phyloP scores from a whole-genome alignment of 2,888 invertebrate genomes.

The Hydrotaea diabolus region DNA sequence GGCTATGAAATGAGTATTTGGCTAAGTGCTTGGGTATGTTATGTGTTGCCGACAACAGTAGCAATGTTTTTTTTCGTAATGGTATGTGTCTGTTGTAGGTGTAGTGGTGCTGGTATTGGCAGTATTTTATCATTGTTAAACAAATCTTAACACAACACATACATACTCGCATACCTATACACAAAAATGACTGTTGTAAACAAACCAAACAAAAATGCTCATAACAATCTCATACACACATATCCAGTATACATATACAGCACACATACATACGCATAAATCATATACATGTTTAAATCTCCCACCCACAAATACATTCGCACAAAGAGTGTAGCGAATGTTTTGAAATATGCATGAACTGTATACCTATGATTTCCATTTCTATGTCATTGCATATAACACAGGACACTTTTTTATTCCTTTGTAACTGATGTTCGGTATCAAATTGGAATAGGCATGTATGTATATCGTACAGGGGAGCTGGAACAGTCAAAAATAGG shows the following conservation, averaged over 20 bases:
- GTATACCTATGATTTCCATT: conserved; percentile 52
- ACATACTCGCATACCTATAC: not conserved
- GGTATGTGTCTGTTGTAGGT: not conserved
- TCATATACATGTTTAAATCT: not conserved
- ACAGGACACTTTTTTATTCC: not conserved
- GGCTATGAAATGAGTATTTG: not conserved
- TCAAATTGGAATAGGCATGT: not conserved
- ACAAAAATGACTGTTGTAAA: conserved; percentile 66
- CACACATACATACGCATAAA: not conserved
- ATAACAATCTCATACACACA: conserved; percentile 8
- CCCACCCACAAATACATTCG: conserved; percentile 9
- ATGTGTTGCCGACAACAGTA: not conserved
- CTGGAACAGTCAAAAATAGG: not conserved
- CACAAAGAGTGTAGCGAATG: conserved; percentile 40
- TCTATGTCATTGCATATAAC: conserved; percentile 18
- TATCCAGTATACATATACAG: not conserved
- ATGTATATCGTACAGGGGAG: conserved; percentile 11
- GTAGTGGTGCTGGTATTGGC: not conserved
- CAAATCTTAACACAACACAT: conserved; percentile 38
- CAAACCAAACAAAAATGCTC: conserved; percentile 60
- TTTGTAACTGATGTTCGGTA: not conserved
- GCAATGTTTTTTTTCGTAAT: not conserved
- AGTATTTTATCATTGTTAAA: conserved; percentile 41
- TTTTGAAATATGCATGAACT: conserved; percentile 45
- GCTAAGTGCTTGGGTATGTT: not conserved